Evolutionary conservation across 2,797 vertebrate genomes (phyloP).

Genomic region (Scyliorhinus canicula): DNA sequence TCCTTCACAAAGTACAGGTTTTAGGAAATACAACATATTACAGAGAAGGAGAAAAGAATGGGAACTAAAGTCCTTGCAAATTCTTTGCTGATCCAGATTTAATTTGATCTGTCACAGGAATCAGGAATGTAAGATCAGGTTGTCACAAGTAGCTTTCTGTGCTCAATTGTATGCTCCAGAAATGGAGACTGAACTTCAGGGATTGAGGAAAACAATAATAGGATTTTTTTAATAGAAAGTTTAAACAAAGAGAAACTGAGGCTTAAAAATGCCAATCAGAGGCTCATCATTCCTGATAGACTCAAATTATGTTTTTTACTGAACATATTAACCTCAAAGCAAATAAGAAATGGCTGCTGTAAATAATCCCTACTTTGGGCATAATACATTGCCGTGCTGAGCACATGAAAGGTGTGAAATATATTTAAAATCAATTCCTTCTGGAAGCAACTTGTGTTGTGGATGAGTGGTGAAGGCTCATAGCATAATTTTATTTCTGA

Average conservation of each 20-base stretch:
- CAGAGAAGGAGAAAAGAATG: neutral
- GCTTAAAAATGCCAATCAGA: neutral
- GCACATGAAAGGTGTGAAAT: constrained; percentile 24
- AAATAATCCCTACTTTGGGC: constrained; percentile 27
- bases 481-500: constrained; percentile 17
- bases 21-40: neutral
- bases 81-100: neutral
- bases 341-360: neutral
- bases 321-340: neutral
- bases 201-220: neutral
- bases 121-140: neutral
- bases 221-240: neutral
- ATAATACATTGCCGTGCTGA: constrained; percentile 18
- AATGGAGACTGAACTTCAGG: neutral
- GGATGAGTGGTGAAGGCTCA: constrained; percentile 2
- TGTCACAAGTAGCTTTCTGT: neutral
- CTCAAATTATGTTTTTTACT: neutral
- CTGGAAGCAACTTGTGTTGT: neutral
- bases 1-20: neutral
- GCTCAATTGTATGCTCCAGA: neutral
- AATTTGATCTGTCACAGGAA: neutral
- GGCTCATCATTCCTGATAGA: neutral
- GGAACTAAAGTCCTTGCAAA: neutral
- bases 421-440: constrained; percentile 24
- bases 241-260: neutral